Evolutionary conservation across 2,888 invertebrate genomes (phyloP), one percentile per base, ranked within the genome.

Genomic region (Callyntrura guangdongensis): DNA sequence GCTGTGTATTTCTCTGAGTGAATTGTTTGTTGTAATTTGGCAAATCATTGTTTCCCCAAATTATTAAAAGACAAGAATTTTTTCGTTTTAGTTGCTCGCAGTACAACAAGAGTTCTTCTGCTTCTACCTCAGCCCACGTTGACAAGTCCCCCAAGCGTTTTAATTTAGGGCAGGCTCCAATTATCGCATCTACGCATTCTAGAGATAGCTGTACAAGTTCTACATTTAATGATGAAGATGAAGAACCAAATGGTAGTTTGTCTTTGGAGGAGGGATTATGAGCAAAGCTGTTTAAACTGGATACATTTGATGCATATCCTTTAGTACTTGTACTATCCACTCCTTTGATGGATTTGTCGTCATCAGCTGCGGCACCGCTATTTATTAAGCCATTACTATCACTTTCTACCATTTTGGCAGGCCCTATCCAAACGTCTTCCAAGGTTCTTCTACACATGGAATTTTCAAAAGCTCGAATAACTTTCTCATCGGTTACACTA

Each of bases 371-470:
- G 36, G 36, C 2, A 6, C 36, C 36, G 36, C 2, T n/a, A n/a
- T n/a, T 36, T 36, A 2, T 36, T 4, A 36, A 2, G 36, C 6
- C 6, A 6, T 36, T 6, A 8, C 22, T 77, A 0, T 77, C 6
- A 49, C 11, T 22, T 1, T 79, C 86, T 6, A 25, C 45, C 45
- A 86, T 72, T 27, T 77, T 59, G 2, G 91, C 93, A 14, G 93
- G 92, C 17, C 91, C 91, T 20, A 93, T 91, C 93, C 93, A 93
- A n/a, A 93, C 27, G 49, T 93, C 92, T 56, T 93, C 91, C 0
- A 93, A 49, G 5, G 90, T 91, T 22, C 92, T 36, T 9, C 89
- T 22, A 20, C 93, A 91, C 93, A 93, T 93, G n/a, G 91, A 92
- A 14, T 27, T 82, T 12, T 85, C 47, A 56, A 93, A 74, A 0